Evolutionary conservation across 2,888 invertebrate species (phyloP).

Genomic region (Odontothrips loti): DNA sequence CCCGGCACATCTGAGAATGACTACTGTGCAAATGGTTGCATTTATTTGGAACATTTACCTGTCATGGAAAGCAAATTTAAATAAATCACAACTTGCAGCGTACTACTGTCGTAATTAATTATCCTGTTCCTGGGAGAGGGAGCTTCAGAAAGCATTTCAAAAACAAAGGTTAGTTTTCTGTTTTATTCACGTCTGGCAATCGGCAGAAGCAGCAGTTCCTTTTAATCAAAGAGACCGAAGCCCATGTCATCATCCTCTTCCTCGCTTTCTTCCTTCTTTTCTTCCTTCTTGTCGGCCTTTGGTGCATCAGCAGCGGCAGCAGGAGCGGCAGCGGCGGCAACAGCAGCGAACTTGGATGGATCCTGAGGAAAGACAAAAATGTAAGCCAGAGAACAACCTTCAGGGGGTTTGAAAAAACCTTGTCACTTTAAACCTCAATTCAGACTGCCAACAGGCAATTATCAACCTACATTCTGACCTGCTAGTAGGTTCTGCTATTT

Average conservation of each 20-base stretch:
- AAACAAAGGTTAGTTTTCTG: neutral
- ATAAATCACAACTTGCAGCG: neutral
- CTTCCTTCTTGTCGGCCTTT: conserved; percentile 66
- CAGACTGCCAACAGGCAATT: conserved; percentile 27
- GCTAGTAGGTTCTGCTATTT: conserved; percentile 51
- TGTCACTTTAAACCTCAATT: neutral
- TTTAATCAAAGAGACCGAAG: conserved; percentile 87
- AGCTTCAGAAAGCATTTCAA: neutral
- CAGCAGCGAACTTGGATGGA: conserved; percentile 87
- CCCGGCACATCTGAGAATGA: neutral
- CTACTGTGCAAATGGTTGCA: neutral
- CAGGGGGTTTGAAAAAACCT: too few species aligned
- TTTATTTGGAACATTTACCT: neutral
- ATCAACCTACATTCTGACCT: conserved; percentile 21
- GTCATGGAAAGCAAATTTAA: neutral
- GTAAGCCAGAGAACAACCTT: too few species aligned
- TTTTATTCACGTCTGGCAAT: neutral
- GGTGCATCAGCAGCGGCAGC: conserved; percentile 60
- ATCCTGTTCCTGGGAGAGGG: neutral
- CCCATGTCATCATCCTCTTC: conserved; percentile 98
- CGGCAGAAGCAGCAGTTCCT: neutral
- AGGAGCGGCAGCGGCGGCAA: conserved; percentile 58
- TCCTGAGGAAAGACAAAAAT: conserved; percentile 59
- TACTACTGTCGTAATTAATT: neutral
- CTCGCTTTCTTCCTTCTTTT: conserved; percentile 77